These are phyloP conservation scores for Drosophila atripex DNA, from an alignment of 2,888 invertebrate species.

Conservation along the genomic window DNA sequence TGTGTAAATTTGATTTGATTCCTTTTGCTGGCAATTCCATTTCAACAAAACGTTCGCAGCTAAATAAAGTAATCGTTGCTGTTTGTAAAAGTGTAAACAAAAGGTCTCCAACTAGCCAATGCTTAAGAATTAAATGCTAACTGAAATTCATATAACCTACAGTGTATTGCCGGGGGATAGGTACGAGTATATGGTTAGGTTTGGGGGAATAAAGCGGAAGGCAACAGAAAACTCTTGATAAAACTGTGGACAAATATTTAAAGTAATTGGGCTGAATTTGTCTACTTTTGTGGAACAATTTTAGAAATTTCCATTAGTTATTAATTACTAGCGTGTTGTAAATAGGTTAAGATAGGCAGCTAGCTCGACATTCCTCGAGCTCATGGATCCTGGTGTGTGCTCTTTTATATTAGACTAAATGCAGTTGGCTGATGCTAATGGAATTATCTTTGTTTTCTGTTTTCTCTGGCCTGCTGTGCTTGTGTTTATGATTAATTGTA, in stretches of 20 bases:
- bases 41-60: slow-evolving; percentile 32
- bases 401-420: slow-evolving; percentile 44
- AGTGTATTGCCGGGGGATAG: slow-evolving; percentile 27
- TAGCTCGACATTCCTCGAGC: slow-evolving; percentile 27
- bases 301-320: slow-evolving; percentile 38
- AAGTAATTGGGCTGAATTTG: slow-evolving; percentile 54
- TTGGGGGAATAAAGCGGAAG: slow-evolving; percentile 42
- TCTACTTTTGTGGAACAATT: slow-evolving; percentile 55
- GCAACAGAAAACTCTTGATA: slow-evolving; percentile 49
- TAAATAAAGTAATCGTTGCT: slow-evolving; percentile 26
- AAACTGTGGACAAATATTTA: slow-evolving; percentile 63
- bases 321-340: slow-evolving; percentile 54
- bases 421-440: slow-evolving; percentile 39
- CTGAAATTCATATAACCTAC: slow-evolving; percentile 76
- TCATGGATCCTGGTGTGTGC: slow-evolving; percentile 31
- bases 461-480: slow-evolving; percentile 31
- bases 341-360: slow-evolving; percentile 54
- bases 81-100: slow-evolving; percentile 47
- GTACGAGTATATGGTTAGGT: not conserved
- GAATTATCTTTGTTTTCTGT: slow-evolving; percentile 29
- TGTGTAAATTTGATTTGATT: slow-evolving; percentile 64
- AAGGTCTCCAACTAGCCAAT: slow-evolving; percentile 58
- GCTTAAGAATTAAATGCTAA: slow-evolving; percentile 66
- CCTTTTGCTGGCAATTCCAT: slow-evolving; percentile 54
- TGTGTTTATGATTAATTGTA: slow-evolving; percentile 50